phyloP scores from a whole-genome alignment of 1,140 invertebrate genomes.

The Lineus longissimus region DNA sequence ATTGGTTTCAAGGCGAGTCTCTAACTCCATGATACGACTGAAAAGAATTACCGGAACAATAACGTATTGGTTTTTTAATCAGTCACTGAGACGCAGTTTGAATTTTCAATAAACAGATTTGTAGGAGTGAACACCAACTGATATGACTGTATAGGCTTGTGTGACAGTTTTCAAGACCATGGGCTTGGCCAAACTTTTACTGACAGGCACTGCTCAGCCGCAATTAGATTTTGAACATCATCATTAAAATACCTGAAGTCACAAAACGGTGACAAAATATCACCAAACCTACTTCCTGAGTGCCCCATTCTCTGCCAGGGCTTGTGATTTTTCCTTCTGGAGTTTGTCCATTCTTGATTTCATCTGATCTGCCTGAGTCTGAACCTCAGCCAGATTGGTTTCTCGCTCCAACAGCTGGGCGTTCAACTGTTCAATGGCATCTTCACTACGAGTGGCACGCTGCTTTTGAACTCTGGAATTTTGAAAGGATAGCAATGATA shows the following conservation, averaged over 20 bases:
- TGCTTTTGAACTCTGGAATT: constrained; percentile 47
- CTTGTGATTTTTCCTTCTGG: constrained; percentile 32
- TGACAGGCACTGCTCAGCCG: too few relatives aligned
- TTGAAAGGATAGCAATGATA: neutral
- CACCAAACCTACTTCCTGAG: constrained; percentile 40
- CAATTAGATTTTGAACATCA: too few relatives aligned
- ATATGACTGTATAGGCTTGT: too few relatives aligned
- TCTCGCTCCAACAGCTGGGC: constrained; percentile 41
- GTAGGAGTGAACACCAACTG: too few relatives aligned
- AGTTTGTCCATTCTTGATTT: constrained; percentile 34
- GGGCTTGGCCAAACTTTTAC: too few relatives aligned
- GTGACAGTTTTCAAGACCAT: too few relatives aligned
- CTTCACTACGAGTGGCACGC: constrained; percentile 41
- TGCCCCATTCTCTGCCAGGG: constrained; percentile 32
- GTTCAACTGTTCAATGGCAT: constrained; percentile 38
- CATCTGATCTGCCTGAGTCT: constrained; percentile 31
- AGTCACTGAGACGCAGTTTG: too few relatives aligned
- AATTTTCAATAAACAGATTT: too few relatives aligned
- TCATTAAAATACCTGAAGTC: neutral
- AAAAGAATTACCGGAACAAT: constrained; percentile 15
- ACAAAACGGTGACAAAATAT: neutral
- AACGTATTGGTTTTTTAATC: too few relatives aligned
- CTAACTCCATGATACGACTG: constrained; percentile 43
- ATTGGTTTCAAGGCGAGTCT: constrained; percentile 35
- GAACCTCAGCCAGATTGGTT: constrained; percentile 32